Base-by-base conservation (phyloP, 2,113 vertebrate genomes). In the Carettochelys insculpta region DNA sequence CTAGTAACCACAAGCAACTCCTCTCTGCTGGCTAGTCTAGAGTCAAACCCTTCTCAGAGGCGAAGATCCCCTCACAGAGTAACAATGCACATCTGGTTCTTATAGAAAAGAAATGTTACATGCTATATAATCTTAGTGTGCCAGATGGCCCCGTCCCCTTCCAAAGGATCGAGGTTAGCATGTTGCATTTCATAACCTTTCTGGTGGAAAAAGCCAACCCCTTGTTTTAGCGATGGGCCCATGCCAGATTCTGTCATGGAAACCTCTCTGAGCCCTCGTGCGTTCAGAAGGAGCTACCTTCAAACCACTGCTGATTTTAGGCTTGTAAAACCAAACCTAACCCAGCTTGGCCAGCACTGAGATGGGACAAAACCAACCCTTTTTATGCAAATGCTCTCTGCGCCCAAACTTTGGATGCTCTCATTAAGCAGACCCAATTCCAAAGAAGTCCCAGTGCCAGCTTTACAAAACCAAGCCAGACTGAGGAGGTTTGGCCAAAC, bases 161-260 rank as follows among this genome's bases (percentile, higher is more conserved):
- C 73, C 88, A 61, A 0, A 2, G 52, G 58, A 61, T 11, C 24
- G 80, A 90, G 77, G 38, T 50, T 71, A 52, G 77, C 0, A 0
- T 27, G 25, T 29, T 75, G 71, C 41, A 43, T 5, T 76, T 90
- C 0, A 0, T 24, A 0, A 0, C 52, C 22, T 25, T 43, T 56
- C 1, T 82, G 0, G 90, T 5, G 2, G 86, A 83, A 61, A 71
- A 53, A 91, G 53, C 14, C 1, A 0, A 71, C 41, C 22, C n/a
- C 27, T 43, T 84, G 68, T 71, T 86, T 82, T 45, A 88, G 78
- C 90, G 83, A 5, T 0, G 5, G 29, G 14, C 5, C 3, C 58
- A 43, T 0, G 54, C 78, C 83, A 73, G 86, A 3, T 86, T 34
- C 54, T 91, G 86, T 68, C 88, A 77, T 82, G 51, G 19, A 2